phyloP scores from a whole-genome alignment of 2,888 invertebrate species.

The Agriopis leucophaearia region DNA sequence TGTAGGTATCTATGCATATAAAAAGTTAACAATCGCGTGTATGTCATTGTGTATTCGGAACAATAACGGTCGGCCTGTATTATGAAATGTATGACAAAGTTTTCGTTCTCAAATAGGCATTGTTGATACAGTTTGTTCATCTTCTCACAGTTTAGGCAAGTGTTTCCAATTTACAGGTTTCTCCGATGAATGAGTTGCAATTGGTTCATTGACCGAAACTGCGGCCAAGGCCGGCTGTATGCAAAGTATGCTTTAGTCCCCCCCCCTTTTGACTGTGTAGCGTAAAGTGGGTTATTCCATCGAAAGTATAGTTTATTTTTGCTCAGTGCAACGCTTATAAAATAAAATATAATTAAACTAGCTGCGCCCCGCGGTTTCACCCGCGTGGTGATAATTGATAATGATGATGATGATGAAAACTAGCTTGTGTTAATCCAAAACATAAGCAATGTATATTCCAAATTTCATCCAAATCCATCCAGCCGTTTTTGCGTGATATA shows the following conservation, averaged over 20 bases:
- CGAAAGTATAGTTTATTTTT: conserved; percentile 1
- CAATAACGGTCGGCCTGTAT: conserved; percentile 56
- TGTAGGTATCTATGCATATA: neutral
- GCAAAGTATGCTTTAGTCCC: conserved; percentile 8
- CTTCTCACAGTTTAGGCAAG: conserved; percentile 36
- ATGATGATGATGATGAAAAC: too few species aligned
- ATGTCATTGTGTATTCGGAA: conserved; percentile 51
- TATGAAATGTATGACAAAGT: conserved; percentile 35
- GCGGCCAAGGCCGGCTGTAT: conserved; percentile 30
- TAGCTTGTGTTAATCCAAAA: too few species aligned
- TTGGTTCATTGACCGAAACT: conserved; percentile 32
- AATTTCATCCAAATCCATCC: too few species aligned
- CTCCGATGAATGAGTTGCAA: conserved; percentile 28
- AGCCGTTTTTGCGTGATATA: too few species aligned
- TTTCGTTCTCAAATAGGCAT: conserved; percentile 25
- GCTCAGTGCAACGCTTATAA: neutral
- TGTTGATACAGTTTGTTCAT: conserved; percentile 40
- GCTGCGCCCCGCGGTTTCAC: too few species aligned
- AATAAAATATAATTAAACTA: too few species aligned
- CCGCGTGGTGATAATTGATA: too few species aligned
- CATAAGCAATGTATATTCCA: too few species aligned
- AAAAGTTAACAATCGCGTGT: conserved; percentile 23
- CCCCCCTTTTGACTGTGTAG: neutral
- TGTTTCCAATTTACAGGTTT: conserved; percentile 37
- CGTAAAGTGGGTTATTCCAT: neutral